Conservation (phyloP, 2,797 vertebrate genomes). For the Chromobotia macracanthus region DNA sequence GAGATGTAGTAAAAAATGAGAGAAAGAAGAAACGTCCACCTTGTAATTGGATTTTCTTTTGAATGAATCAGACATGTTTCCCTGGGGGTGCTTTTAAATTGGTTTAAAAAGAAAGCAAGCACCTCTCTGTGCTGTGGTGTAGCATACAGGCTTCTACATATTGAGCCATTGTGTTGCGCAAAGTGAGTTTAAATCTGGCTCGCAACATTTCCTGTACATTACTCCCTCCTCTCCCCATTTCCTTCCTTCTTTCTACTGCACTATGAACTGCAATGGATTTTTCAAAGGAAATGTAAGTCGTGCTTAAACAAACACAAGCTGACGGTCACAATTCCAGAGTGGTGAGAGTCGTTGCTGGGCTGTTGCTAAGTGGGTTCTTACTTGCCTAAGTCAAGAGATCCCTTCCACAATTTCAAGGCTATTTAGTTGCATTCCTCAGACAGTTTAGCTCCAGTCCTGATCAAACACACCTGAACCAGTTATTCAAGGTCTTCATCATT, state of each 20-base stretch:
- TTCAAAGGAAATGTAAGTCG: too few species aligned
- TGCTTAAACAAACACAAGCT: too few species aligned
- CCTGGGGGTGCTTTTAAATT: neutral
- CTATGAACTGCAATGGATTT: too few species aligned
- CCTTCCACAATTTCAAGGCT: too few species aligned
- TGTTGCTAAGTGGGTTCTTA: too few species aligned
- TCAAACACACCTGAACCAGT: too few species aligned
- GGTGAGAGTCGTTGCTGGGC: too few species aligned
- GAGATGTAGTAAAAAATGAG: slow-evolving; percentile 26
- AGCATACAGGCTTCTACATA: neutral
- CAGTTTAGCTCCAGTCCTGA: too few species aligned
- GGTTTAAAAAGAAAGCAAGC: neutral
- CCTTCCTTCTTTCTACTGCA: neutral
- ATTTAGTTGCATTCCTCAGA: too few species aligned
- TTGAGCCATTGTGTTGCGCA: neutral
- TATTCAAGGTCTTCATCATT: too few species aligned
- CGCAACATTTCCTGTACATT: neutral
- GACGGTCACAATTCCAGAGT: too few species aligned
- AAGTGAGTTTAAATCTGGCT: neutral
- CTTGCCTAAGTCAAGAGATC: too few species aligned
- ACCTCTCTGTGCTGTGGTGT: neutral
- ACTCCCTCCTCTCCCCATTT: neutral
- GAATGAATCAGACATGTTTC: neutral
- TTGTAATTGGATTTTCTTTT: slow-evolving; percentile 4
- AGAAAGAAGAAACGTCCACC: neutral